A percentile compares a stretch with the other conserved stretches of the same genome.
Evolutionary conservation across 2,113 vertebrate genomes (phyloP).

Genomic region (Patagioenas fasciata): DNA sequence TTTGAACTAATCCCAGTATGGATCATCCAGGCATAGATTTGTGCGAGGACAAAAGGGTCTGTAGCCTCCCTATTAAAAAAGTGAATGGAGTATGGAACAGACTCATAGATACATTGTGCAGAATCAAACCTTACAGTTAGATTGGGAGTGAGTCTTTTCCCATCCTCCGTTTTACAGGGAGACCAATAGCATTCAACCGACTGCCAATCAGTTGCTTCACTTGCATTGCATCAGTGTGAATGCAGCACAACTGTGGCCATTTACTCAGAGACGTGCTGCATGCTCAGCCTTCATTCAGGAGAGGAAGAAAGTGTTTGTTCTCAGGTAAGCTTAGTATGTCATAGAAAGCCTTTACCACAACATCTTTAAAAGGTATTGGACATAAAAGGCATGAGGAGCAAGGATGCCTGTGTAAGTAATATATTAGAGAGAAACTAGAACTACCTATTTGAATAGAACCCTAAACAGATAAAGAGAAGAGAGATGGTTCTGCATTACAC

Average conservation of each 20-base stretch:
- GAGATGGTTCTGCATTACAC: rapidly evolving
- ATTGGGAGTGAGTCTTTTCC: background rate
- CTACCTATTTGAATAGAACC: background rate
- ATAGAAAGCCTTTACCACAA: background rate
- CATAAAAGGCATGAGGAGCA: background rate
- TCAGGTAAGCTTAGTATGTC: background rate
- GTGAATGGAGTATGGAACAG: background rate
- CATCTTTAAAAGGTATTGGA: background rate
- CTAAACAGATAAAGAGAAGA: background rate
- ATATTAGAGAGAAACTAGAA: background rate
- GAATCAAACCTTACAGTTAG: background rate
- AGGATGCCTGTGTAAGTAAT: background rate
- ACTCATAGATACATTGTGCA: background rate
- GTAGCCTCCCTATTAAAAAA: background rate
- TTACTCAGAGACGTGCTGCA: background rate
- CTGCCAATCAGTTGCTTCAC: background rate
- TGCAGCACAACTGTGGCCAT: background rate
- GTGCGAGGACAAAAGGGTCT: rapidly evolving
- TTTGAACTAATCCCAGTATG: background rate
- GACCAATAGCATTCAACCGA: background rate
- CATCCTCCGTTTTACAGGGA: background rate
- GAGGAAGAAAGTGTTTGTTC: background rate
- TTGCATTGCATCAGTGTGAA: background rate
- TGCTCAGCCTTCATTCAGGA: background rate
- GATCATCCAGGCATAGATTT: background rate